Evolutionary conservation across 2,888 invertebrate species (phyloP), one percentile per base, ranked within the genome.

Genomic region (Lycaena phlaeas): DNA sequence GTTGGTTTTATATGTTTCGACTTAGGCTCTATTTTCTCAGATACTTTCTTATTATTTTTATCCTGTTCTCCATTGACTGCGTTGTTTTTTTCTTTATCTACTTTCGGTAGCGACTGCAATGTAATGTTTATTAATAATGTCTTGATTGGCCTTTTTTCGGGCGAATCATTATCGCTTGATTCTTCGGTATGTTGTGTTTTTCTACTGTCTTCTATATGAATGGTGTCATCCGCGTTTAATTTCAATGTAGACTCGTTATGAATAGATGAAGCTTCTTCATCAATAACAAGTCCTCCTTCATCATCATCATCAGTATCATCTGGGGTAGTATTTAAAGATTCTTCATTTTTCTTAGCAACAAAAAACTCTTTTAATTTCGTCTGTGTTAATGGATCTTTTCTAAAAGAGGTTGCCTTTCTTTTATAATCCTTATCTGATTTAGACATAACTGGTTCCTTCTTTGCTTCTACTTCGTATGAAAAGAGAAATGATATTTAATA

Each of bases 311-410:
- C 77, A 44, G 74, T 73, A 37, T 66, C 68, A 25, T 64, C 64
- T 9, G 64, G 51, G 4, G 59, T 55, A 27, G 55, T 48, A 44
- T 43, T 50, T 7, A 64, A 53, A 36, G 69, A 64, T 14, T 56
- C 53, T 12, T 64, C 55, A 12, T 73, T 65, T 26, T 69, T 55
- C 54, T 73, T 71, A 46, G 61, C 60, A 49, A 62, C 65, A 42
- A 84, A 79, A 59, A 78, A 86, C 34, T 41, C 64, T 50, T 78
- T 63, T n/a, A 86, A 58, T 52, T 74, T 79, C 1, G 84, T 85
- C 65, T 87, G 87, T 15, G 69, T 75, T 9, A 85, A 54, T 10
- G 70, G 62, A 54, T 87, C 86, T 54, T 71, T 73, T 64, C 82
- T 86, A 50, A 85, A 81, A 28, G 75, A 72, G 53, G 73, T 75